These are phyloP conservation scores for Pachyramphus minor DNA, from an alignment of 2,113 vertebrate genomes.

Conservation along the genomic window DNA sequence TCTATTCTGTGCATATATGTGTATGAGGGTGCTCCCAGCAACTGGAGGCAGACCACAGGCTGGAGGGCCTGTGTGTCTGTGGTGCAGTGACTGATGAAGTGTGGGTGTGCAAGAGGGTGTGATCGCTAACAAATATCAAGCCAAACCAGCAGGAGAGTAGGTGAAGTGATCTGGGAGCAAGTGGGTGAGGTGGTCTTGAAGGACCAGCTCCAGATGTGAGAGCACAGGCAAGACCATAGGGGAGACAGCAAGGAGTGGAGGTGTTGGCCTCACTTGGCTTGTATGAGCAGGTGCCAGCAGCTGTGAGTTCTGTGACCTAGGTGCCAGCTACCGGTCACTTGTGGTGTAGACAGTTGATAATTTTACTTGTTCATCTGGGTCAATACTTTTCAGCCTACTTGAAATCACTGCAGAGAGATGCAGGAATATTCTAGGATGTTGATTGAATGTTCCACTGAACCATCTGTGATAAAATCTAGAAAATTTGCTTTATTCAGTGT, in stretches of 20 bases:
- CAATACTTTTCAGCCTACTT: neutral
- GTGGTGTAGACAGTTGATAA: neutral
- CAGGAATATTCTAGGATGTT: neutral
- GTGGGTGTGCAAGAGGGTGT: neutral
- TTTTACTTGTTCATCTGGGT: neutral
- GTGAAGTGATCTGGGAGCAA: neutral
- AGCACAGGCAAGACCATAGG: neutral
- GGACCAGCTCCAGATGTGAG: neutral
- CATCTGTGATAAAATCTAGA: neutral
- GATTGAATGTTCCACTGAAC: neutral
- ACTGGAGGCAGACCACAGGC: neutral
- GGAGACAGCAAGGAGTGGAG: fast-evolving
- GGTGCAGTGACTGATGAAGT: neutral
- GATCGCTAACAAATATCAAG: neutral
- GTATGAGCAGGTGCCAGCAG: neutral
- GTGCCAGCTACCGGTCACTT: neutral
- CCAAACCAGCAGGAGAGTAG: neutral
- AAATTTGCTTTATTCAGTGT: neutral
- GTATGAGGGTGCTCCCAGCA: neutral
- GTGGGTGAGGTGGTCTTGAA: neutral
- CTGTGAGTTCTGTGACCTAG: neutral
- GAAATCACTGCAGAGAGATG: neutral
- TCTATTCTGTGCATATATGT: neutral
- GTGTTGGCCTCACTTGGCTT: neutral
- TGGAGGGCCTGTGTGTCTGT: neutral